phyloP scores from a whole-genome alignment of 2,888 invertebrate genomes.

The Xanthia icteritia region DNA sequence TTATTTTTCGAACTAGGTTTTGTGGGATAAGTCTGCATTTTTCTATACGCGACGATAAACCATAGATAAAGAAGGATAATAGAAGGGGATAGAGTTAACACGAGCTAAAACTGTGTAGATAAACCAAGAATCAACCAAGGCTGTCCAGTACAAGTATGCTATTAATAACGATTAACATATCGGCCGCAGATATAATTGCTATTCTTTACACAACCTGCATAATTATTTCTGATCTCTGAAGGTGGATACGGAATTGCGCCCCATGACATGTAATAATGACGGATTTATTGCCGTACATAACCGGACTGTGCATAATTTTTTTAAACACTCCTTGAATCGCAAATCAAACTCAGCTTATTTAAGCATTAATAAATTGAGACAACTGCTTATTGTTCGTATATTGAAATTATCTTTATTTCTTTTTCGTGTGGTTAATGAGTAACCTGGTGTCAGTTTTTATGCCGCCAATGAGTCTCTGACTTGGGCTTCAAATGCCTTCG shows the following conservation, averaged over 20 bases:
- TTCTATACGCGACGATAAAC: neutral
- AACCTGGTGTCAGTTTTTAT: no score
- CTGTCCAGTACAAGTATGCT: constrained; percentile 41
- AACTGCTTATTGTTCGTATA: neutral
- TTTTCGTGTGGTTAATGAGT: no score
- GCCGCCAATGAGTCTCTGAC: no score
- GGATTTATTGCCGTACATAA: neutral
- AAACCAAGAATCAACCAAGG: constrained; percentile 42
- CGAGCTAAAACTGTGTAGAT: constrained; percentile 7
- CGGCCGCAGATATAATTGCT: constrained; percentile 40
- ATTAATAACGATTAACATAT: constrained; percentile 35
- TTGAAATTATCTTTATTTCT: neutral
- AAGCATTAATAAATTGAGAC: neutral
- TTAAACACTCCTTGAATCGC: neutral
- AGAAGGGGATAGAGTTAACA: neutral
- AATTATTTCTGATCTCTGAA: constrained; percentile 33
- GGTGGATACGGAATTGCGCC: constrained; percentile 12
- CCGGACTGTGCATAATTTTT: neutral
- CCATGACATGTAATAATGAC: neutral
- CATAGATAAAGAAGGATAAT: constrained; percentile 15
- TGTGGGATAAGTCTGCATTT: neutral
- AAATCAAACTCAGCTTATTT: neutral
- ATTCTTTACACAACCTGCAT: constrained; percentile 42
- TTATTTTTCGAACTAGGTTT: neutral
- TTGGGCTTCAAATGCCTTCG: no score